A percentile compares a stretch with the other conserved stretches of the same genome.
phyloP scores from a whole-genome alignment of 2,797 vertebrate genomes.

The Petrocephalus schoutedeni region DNA sequence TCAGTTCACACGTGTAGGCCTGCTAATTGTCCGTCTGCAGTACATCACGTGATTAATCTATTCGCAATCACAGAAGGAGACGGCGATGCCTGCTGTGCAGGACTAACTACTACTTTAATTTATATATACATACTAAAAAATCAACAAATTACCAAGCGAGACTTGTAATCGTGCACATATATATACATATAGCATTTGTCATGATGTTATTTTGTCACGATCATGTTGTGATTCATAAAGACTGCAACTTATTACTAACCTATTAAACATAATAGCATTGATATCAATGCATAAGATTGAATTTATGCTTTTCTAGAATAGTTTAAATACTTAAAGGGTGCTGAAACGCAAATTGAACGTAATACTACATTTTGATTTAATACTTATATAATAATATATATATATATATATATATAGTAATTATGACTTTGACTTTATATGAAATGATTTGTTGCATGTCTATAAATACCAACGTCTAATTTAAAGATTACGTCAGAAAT shows the following conservation, averaged over 20 bases:
- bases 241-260: not conserved
- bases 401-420: not conserved
- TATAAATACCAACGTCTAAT: not conserved
- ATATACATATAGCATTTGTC: not conserved
- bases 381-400: not conserved
- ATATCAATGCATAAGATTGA: not conserved
- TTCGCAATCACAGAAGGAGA: not conserved
- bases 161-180: not conserved
- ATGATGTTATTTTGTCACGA: not conserved
- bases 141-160: not conserved
- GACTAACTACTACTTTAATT: not conserved
- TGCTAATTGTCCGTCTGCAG: not conserved
- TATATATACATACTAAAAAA: not conserved
- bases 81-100: not conserved
- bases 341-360: not conserved
- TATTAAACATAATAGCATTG: not conserved
- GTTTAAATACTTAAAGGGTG: not conserved
- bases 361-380: not conserved
- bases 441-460: not conserved
- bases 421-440: not conserved
- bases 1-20: not conserved
- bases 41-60: not conserved
- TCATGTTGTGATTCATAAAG: not conserved
- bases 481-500: slow-evolving; percentile 15
- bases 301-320: not conserved